A percentile compares a stretch with the other conserved stretches of the same genome.
These are phyloP conservation scores for Forbesichthys papilliferus DNA, from an alignment of 2,113 vertebrate genomes.

Conservation along the genomic window DNA sequence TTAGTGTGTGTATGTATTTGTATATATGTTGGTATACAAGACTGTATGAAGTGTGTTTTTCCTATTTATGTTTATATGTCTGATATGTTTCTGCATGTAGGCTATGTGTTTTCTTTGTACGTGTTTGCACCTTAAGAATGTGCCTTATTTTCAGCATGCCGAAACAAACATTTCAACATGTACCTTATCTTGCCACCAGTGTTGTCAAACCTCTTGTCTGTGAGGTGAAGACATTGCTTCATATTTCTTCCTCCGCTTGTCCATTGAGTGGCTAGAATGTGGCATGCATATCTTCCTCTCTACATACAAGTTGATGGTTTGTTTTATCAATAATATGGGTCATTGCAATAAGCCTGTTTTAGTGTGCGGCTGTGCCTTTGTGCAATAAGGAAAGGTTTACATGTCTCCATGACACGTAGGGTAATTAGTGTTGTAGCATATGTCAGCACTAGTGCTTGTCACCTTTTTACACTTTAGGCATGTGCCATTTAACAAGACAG, in stretches of 20 bases:
- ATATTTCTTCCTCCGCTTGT: background rate
- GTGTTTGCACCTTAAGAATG: background rate
- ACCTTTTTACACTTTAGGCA: no score
- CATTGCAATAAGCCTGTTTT: background rate
- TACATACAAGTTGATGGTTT: background rate
- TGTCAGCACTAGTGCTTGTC: no score
- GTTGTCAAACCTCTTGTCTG: background rate
- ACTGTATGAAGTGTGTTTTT: no score
- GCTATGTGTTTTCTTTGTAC: no score
- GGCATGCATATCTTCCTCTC: no score
- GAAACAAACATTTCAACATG: background rate
- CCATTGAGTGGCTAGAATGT: background rate
- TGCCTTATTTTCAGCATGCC: background rate
- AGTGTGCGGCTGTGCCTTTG: conserved; percentile 5
- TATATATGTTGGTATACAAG: background rate
- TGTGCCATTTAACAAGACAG: no score
- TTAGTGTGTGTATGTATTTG: background rate
- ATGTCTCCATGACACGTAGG: background rate
- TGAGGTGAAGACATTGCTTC: background rate
- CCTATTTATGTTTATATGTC: background rate
- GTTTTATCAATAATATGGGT: background rate
- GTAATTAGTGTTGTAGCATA: background rate
- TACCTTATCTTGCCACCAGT: background rate
- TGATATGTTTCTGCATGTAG: background rate
- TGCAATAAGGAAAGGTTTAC: background rate